Evolutionary conservation across 1,140 invertebrate species (phyloP).

Genomic region (Euschistus heros): DNA sequence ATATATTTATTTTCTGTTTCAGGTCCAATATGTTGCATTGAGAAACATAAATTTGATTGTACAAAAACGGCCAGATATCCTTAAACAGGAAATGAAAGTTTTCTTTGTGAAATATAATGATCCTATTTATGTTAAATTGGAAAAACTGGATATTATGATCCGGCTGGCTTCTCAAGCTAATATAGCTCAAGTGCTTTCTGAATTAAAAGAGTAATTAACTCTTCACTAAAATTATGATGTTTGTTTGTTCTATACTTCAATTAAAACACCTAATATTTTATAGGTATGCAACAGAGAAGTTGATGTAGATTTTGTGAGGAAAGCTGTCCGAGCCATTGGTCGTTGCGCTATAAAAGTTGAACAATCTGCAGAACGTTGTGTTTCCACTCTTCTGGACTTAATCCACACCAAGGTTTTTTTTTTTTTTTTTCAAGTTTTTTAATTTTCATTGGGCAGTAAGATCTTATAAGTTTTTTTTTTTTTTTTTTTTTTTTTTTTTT

Average conservation of each 20-base stretch:
- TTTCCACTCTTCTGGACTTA: constrained; percentile 94
- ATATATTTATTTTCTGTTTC: constrained; percentile 12
- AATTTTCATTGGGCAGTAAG: background rate
- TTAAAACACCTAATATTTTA: constrained; percentile 2
- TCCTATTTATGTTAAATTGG: constrained; percentile 98
- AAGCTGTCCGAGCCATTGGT: constrained; percentile 95
- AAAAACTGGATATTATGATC: constrained; percentile 99
- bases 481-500: too few species aligned
- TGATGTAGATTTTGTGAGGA: constrained; percentile 99
- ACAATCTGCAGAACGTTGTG: constrained; percentile 94
- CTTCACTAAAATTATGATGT: background rate
- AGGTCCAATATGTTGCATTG: constrained; percentile 94
- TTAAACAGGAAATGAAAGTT: constrained; percentile 99
- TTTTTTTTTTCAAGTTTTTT: background rate
- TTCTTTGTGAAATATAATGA: constrained; percentile 99
- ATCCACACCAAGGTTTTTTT: constrained; percentile 90
- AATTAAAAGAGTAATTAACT: constrained; percentile 79
- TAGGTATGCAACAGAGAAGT: constrained; percentile 81
- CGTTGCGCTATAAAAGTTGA: constrained; percentile 99
- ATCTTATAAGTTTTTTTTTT: background rate
- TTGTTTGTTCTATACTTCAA: constrained; percentile 28
- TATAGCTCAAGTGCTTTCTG: constrained; percentile 96
- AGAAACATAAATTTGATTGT: constrained; percentile 99
- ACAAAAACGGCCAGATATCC: constrained; percentile 94
- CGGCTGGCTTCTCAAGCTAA: constrained; percentile 94